These are phyloP conservation scores for Branchipolynoe longqiensis DNA, from an alignment of 2,888 invertebrate genomes.

Conservation along the genomic window DNA sequence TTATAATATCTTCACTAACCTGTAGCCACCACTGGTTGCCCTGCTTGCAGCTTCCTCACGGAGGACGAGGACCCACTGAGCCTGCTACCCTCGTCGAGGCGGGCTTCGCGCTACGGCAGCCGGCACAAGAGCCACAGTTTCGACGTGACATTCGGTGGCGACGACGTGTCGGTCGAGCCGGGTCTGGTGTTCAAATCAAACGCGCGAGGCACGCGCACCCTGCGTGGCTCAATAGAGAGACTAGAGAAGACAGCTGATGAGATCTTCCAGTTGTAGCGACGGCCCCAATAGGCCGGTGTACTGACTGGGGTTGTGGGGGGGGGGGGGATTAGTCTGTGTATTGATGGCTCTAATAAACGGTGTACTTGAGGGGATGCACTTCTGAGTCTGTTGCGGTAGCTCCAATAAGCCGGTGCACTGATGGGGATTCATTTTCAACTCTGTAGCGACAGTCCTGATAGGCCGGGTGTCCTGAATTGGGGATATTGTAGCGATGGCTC, in stretches of 20 bases:
- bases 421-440: too few relatives aligned
- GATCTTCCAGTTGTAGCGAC: constrained; percentile 57
- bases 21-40: too few relatives aligned
- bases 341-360: too few relatives aligned
- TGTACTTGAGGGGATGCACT: too few relatives aligned
- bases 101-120: constrained; percentile 42
- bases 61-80: constrained; percentile 51
- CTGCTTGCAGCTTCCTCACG: constrained; percentile 24
- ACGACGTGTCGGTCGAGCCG: constrained; percentile 40
- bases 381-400: too few relatives aligned
- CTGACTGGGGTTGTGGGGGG: too few relatives aligned
- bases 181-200: constrained; percentile 49
- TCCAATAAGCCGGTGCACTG: too few relatives aligned
- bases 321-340: too few relatives aligned
- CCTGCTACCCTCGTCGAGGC: constrained; percentile 44
- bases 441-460: too few relatives aligned
- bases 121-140: constrained; percentile 57
- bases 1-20: too few relatives aligned
- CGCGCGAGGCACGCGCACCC: neutral
- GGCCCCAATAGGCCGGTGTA: neutral
- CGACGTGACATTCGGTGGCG: constrained; percentile 32
- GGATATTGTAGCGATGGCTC: too few relatives aligned
- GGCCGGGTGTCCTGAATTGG: too few relatives aligned
- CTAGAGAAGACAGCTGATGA: constrained; percentile 56
- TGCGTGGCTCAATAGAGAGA: constrained; percentile 43